These are phyloP conservation scores for Caradrina clavipalpis DNA, from an alignment of 2,888 invertebrate species.

Conservation along the genomic window DNA sequence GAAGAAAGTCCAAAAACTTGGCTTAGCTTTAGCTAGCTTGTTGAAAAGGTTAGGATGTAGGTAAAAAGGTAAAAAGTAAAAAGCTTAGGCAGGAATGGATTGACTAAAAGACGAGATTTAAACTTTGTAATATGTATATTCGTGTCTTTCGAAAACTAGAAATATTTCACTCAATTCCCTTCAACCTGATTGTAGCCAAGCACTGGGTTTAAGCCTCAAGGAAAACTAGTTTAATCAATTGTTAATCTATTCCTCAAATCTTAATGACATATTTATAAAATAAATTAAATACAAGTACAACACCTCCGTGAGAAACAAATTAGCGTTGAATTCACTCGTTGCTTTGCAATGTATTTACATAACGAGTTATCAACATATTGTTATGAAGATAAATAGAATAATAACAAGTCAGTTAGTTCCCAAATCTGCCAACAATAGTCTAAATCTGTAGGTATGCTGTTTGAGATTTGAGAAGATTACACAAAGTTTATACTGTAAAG, in stretches of 20 bases:
- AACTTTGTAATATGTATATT: too few relatives aligned
- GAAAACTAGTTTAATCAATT: slow-evolving; percentile 50
- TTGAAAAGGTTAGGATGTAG: too few relatives aligned
- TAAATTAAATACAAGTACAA: slow-evolving; percentile 45
- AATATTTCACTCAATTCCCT: slow-evolving; percentile 23
- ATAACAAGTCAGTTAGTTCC: slow-evolving; percentile 39
- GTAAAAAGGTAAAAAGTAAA: too few relatives aligned
- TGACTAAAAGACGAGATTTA: not conserved
- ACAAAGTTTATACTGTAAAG: not conserved
- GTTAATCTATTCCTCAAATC: slow-evolving; percentile 61
- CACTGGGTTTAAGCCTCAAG: slow-evolving; percentile 52
- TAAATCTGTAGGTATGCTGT: slow-evolving; percentile 21
- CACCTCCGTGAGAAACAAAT: slow-evolving; percentile 63
- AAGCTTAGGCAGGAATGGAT: not conserved
- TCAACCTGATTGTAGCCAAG: slow-evolving; percentile 31
- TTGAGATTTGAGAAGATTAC: slow-evolving; percentile 25
- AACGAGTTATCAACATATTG: slow-evolving; percentile 48
- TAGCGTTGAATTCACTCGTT: slow-evolving; percentile 47
- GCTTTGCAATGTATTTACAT: slow-evolving; percentile 58
- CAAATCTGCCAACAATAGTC: slow-evolving; percentile 45
- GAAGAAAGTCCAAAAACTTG: not conserved
- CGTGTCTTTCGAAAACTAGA: not conserved
- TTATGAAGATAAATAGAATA: slow-evolving; percentile 50
- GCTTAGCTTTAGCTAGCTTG: too few relatives aligned
- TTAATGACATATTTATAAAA: slow-evolving; percentile 58